Base-by-base conservation (phyloP, 2,797 vertebrate species). In the Ispidina lecontei region DNA sequence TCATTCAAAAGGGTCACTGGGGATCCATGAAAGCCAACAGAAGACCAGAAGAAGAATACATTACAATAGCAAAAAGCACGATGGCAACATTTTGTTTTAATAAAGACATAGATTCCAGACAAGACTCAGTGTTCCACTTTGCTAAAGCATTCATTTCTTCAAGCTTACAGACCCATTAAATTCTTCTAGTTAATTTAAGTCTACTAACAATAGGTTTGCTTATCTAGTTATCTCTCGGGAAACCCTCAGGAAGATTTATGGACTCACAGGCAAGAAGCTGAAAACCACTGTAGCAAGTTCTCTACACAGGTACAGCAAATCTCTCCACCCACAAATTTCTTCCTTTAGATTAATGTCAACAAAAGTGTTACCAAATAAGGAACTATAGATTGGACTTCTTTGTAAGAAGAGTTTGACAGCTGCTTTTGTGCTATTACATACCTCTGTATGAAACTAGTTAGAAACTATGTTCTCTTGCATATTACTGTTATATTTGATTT, bases 221-320 rank as follows among this genome's bases (percentile, higher is more conserved):
- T 86, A 86, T 88, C 65, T 81, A 68, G 13, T 86, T 56, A 41
- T 71, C 81, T 87, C 72, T 62, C 63, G 89, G 89, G 89, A 93
- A 94, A 72, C 63, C 5, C 62, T 87, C 84, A 68, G 39, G 49
- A 90, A 89, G 77, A 81, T 71, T 92, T 89, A 89, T 17, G 25
- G 67, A 56, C n/a, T 78, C 46, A 23, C 9, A 84, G 43, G 26
- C 47, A 84, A 87, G 49, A 78, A 84, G 69, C 23, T 89, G 64
- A 72, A 90, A 87, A 84, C 9, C 46, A 35, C 0, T n/a, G 22
- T 2, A 64, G 41, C 69, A 89, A 41, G 19, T 49, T 29, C 58
- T 68, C 39, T 31, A 25, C 20, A 26, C 2, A 4, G 1, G 8
- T 19, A 33, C 4, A 69, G 47, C n/a, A 78, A 58, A 72, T n/a